phyloP scores from a whole-genome alignment of 2,888 invertebrate genomes.

The Sisyra terminalis region DNA sequence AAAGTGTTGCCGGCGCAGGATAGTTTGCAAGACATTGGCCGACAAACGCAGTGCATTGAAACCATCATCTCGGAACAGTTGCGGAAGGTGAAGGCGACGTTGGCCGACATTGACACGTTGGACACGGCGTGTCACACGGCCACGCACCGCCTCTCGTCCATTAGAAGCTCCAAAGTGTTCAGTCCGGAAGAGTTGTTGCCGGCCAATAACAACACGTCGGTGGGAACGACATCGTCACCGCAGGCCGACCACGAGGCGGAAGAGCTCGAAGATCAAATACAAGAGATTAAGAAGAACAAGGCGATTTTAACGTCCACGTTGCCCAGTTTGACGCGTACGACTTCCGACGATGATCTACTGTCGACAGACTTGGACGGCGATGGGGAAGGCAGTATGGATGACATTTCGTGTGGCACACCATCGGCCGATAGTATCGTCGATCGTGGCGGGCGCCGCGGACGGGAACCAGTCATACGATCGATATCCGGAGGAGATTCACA shows the following conservation, averaged over 20 bases:
- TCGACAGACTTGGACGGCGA: slow-evolving; percentile 66
- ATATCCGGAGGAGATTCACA: slow-evolving; percentile 22
- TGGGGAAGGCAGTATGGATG: slow-evolving; percentile 40
- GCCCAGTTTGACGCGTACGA: slow-evolving; percentile 65
- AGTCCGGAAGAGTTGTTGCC: slow-evolving; percentile 36
- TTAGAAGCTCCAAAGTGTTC: slow-evolving; percentile 58
- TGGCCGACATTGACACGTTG: slow-evolving; percentile 80
- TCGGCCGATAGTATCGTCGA: slow-evolving; percentile 7
- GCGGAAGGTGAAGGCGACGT: slow-evolving; percentile 62
- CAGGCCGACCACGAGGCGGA: slow-evolving; percentile 41
- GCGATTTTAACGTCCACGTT: slow-evolving; percentile 62
- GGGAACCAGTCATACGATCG: slow-evolving; percentile 23
- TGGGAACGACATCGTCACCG: slow-evolving; percentile 17
- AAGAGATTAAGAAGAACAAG: slow-evolving; percentile 69
- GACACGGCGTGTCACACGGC: slow-evolving; percentile 80
- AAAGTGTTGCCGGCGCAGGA: slow-evolving; percentile 80
- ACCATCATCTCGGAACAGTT: slow-evolving; percentile 80
- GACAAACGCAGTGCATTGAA: slow-evolving; percentile 81
- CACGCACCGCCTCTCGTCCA: slow-evolving; percentile 55
- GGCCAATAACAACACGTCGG: slow-evolving; percentile 16
- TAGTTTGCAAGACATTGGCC: slow-evolving; percentile 75
- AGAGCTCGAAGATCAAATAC: slow-evolving; percentile 61
- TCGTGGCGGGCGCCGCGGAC: slow-evolving; percentile 16
- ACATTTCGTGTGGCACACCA: slow-evolving; percentile 28
- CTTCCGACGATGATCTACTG: slow-evolving; percentile 77